Base-by-base conservation (phyloP, 92 coral and sea anemone species). In the Paragorgia papillata region DNA sequence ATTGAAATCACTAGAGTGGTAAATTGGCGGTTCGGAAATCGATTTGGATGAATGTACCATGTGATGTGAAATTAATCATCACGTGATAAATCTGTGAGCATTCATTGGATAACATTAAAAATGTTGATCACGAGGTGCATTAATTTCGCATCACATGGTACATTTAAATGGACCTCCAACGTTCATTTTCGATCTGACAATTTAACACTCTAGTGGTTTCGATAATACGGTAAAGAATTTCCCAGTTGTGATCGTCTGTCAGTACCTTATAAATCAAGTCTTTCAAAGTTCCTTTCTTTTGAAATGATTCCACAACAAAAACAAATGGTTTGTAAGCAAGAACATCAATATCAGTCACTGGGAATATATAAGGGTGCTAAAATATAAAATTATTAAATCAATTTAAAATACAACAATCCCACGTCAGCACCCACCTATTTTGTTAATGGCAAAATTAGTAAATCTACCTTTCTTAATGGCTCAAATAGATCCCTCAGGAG, bases 341-440 rank as follows among this genome's bases (percentile, higher is more conserved):
- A 19, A 94, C 76, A 73, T 89, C 97, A 33, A 89, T 46, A 65
- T 83, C 87, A 40, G 81, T 77, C 29, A 94, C 86, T 24, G 97
- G 94, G 66, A 79, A 86, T 29, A 94, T 57, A 70, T 86, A 94
- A 10, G 97, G 97, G 62, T 88, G 90, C 97, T 94, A 43, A 44
- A 21, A 30, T 30, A 41, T 22, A 55, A 34, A 46, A 7, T 6
- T 7, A 2, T 21, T 58, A 31, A 58, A 58, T 9, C 37, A 26
- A 58, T 27, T n/a, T n/a, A n/a, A 55, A 18, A 1, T 19, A 17
- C 3, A 55, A 19, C 19, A 17, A 9, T 19, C 9, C 61, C 61
- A 55, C 22, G 61, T 24, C 13, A 55, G 9, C 6, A 12, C 43
- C 43, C 12, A 5, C 43, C 5, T 37, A 37, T 37, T n/a, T n/a